These are phyloP conservation scores for Microplitis deprimator DNA, from an alignment of 2,888 invertebrate species.

Conservation along the genomic window DNA sequence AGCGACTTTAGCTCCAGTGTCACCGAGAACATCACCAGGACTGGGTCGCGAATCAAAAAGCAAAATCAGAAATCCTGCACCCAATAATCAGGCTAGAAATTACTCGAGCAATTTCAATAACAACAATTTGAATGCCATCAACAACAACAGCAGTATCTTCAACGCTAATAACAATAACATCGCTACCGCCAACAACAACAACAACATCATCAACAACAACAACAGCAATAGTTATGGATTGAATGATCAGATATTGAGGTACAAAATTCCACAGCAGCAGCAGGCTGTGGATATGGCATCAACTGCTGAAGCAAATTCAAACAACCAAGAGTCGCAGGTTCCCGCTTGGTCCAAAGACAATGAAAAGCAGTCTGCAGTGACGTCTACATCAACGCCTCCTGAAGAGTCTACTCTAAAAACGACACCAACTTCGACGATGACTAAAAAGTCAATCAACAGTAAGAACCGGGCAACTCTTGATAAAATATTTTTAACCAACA, in stretches of 20 bases:
- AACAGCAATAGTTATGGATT: not conserved
- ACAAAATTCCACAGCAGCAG: no score
- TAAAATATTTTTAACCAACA: not conserved
- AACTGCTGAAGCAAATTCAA: no score
- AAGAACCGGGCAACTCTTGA: not conserved
- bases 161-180: slow-evolving; percentile 53
- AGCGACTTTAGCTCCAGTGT: slow-evolving; percentile 68
- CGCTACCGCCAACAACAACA: not conserved
- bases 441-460: not conserved
- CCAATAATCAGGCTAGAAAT: slow-evolving; percentile 51
- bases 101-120: slow-evolving; percentile 35
- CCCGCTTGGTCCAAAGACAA: no score
- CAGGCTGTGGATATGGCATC: no score
- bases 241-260: no score
- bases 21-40: slow-evolving; percentile 71
- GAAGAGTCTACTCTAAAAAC: slow-evolving; percentile 68
- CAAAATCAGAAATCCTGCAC: slow-evolving; percentile 11
- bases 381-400: no score
- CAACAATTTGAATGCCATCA: slow-evolving; percentile 50
- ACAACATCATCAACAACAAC: slow-evolving; percentile 55
- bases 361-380: no score
- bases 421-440: slow-evolving; percentile 69
- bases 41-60: slow-evolving; percentile 60
- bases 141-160: slow-evolving; percentile 45
- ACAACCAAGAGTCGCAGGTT: no score